Conservation (phyloP, 2,888 invertebrate species). For the Andrena dorsata region DNA sequence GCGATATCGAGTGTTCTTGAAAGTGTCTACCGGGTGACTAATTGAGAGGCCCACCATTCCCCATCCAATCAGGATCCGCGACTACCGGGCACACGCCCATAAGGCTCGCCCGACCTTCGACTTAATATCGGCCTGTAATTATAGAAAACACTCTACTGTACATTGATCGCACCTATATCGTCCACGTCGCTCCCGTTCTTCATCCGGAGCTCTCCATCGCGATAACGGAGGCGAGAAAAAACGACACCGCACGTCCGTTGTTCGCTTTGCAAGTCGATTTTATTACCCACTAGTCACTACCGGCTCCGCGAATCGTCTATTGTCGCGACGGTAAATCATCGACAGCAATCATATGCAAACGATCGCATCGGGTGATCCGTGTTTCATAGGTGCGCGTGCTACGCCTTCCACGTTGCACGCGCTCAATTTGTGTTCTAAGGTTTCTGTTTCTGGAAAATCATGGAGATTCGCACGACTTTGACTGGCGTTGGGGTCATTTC, state of each 20-base stretch:
- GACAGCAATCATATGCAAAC: too few species aligned
- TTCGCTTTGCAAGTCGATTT: constrained; percentile 29
- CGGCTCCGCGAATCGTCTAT: too few species aligned
- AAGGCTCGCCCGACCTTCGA: constrained; percentile 54
- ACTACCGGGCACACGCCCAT: constrained; percentile 42
- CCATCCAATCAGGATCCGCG: constrained; percentile 59
- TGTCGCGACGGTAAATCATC: background rate
- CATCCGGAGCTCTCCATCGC: background rate
- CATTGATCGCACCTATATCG: constrained; percentile 11
- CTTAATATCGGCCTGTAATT: constrained; percentile 53
- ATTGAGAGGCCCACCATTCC: constrained; percentile 57
- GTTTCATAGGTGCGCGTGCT: too few species aligned
- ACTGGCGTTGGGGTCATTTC: too few species aligned
- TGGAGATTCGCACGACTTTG: too few species aligned
- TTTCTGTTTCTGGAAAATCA: too few species aligned
- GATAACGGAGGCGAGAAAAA: background rate
- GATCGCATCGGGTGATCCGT: too few species aligned
- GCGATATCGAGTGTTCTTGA: background rate
- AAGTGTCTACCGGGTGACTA: constrained; percentile 3
- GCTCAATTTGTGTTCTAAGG: too few species aligned
- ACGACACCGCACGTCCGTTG: constrained; percentile 9
- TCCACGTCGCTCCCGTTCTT: constrained; percentile 25
- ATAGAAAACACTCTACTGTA: constrained; percentile 30
- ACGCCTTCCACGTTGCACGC: too few species aligned
- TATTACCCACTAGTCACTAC: too few species aligned